These are phyloP conservation scores for Acleris literana DNA, from an alignment of 2,888 invertebrate species.

Conservation along the genomic window DNA sequence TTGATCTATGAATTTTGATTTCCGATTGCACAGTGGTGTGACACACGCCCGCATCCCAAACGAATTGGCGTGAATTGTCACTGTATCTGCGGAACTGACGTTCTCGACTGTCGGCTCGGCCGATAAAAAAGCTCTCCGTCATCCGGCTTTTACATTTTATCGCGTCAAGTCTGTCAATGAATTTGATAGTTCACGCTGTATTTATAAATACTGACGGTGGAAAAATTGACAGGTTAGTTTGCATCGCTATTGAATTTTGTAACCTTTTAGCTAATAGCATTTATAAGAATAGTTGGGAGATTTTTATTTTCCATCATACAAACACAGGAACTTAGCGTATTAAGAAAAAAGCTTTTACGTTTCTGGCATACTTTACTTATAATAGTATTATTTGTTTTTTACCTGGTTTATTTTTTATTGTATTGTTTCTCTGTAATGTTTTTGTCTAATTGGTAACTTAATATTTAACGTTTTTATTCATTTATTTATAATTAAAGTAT, in stretches of 20 bases:
- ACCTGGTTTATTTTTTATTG: no score
- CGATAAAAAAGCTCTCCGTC: slow-evolving; percentile 56
- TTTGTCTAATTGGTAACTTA: no score
- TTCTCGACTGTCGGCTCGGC: slow-evolving; percentile 49
- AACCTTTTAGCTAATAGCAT: background rate
- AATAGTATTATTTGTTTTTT: no score
- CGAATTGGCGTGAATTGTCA: slow-evolving; percentile 65
- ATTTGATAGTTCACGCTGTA: slow-evolving; percentile 36
- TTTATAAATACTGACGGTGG: slow-evolving; percentile 28
- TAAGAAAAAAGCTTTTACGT: no score
- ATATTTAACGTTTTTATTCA: no score
- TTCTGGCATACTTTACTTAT: no score
- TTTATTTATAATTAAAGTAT: no score
- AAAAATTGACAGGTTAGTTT: slow-evolving; percentile 13
- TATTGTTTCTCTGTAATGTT: no score
- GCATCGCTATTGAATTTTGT: background rate
- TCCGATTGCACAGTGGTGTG: slow-evolving; percentile 45
- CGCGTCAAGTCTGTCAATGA: slow-evolving; percentile 45
- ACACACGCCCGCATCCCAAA: slow-evolving; percentile 41
- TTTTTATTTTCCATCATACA: no score
- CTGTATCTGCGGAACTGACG: slow-evolving; percentile 53
- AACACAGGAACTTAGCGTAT: no score
- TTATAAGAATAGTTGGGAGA: no score
- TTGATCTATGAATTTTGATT: background rate
- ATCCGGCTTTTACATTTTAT: slow-evolving; percentile 61